Evolutionary conservation across 2,113 vertebrate genomes (phyloP).

Genomic region (Dipodomys spectabilis): DNA sequence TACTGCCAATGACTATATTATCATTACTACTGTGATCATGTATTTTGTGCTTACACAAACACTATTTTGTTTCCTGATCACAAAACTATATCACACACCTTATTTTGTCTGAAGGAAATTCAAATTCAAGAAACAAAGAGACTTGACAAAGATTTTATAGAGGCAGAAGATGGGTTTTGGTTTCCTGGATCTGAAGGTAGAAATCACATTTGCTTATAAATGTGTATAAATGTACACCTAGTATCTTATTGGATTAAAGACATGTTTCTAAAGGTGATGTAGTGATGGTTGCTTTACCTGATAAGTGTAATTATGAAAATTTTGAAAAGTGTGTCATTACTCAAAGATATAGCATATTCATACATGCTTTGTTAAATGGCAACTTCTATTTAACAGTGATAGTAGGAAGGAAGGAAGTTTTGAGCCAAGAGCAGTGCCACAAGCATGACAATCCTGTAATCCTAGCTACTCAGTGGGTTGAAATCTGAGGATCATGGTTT

Average conservation of each 20-base stretch:
- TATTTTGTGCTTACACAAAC: neutral
- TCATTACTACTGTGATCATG: neutral
- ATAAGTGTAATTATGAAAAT: neutral
- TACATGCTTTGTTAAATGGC: too few species aligned
- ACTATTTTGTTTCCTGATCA: conserved; percentile 22
- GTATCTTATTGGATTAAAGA: neutral
- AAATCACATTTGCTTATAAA: neutral
- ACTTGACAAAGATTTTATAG: neutral
- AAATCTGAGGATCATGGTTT: too few species aligned
- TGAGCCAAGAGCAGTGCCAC: too few species aligned
- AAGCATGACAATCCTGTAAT: too few species aligned
- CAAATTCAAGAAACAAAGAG: neutral
- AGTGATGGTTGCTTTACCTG: neutral
- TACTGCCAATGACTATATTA: neutral
- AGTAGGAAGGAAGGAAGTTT: too few species aligned
- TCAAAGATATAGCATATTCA: too few species aligned
- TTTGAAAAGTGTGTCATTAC: too few species aligned
- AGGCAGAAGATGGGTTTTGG: neutral
- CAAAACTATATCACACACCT: neutral
- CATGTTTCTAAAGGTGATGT: neutral
- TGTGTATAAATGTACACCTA: neutral
- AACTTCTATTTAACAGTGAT: too few species aligned
- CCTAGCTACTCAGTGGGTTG: too few species aligned
- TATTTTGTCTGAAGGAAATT: neutral
- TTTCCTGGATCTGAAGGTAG: neutral